Evolutionary conservation across 2,797 vertebrate species (phyloP).

Genomic region (Acrossocheilus fasciatus): DNA sequence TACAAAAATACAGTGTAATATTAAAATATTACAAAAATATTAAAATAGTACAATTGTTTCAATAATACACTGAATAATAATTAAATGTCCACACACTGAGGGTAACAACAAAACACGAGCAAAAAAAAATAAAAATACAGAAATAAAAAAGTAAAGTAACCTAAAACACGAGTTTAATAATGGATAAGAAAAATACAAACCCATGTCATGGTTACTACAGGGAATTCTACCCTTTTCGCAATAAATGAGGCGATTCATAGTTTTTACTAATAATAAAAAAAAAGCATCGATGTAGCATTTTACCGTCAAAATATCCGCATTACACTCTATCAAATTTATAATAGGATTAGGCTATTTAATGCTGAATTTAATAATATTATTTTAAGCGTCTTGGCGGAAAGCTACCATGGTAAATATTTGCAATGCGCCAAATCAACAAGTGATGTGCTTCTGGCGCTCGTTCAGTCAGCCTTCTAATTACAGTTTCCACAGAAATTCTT

Average conservation of each 20-base stretch:
- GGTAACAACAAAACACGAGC: background rate
- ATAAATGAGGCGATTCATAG: background rate
- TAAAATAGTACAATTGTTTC: background rate
- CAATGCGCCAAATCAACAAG: slow-evolving; percentile 6
- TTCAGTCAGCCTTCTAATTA: background rate
- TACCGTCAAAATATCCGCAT: background rate
- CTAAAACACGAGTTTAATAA: background rate
- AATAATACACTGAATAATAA: background rate
- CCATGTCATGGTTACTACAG: background rate
- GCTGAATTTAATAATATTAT: background rate
- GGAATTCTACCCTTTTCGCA: background rate
- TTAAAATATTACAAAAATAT: background rate
- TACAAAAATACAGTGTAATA: background rate
- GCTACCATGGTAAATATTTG: background rate
- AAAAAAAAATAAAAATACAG: background rate
- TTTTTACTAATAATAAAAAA: background rate
- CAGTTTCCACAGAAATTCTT: background rate
- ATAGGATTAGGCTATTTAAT: background rate
- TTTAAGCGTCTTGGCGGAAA: background rate
- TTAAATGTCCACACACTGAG: background rate
- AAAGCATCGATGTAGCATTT: too few relatives aligned
- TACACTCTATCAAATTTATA: background rate
- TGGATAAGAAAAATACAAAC: background rate
- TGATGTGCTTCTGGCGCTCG: background rate
- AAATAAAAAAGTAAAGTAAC: background rate